A percentile compares a stretch with the other conserved stretches of the same genome.
These are phyloP conservation scores for Sitophilus oryzae DNA, from an alignment of 1,140 invertebrate species.

Conservation along the genomic window DNA sequence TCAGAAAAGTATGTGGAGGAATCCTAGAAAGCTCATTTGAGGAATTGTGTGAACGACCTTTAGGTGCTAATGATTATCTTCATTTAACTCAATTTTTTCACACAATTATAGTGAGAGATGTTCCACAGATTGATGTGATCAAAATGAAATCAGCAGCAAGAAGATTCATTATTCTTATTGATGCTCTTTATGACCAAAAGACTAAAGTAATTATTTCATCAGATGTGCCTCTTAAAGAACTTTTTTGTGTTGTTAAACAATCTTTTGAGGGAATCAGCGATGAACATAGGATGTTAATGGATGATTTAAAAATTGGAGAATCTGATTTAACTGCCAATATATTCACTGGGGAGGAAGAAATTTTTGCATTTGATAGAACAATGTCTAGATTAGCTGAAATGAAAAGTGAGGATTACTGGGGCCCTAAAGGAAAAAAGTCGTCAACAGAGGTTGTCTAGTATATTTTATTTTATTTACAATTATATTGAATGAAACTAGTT, in stretches of 20 bases:
- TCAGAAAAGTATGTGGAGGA: conserved; percentile 86
- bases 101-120: conserved; percentile 84
- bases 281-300: conserved; percentile 83
- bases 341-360: conserved; percentile 95
- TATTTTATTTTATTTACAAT: too few species aligned
- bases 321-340: conserved; percentile 71
- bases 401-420: conserved; percentile 90
- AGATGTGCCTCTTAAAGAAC: conserved; percentile 61
- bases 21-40: conserved; percentile 85
- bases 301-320: conserved; percentile 77
- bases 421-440: conserved; percentile 20
- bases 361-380: conserved; percentile 94
- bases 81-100: conserved; percentile 90
- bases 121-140: conserved; percentile 74
- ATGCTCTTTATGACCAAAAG: conserved; percentile 94
- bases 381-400: conserved; percentile 90
- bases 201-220: conserved; percentile 66
- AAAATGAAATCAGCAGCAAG: conserved; percentile 75
- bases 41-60: conserved; percentile 85
- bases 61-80: conserved; percentile 92
- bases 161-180: conserved; percentile 94
- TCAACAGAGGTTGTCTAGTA: not conserved
- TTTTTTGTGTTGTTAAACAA: conserved; percentile 62
- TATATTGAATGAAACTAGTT: too few species aligned
- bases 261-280: conserved; percentile 52